A percentile compares a stretch with the other conserved stretches of the same genome.
Conservation (phyloP, 2,888 invertebrate species). For the Lithophane leautieri region DNA sequence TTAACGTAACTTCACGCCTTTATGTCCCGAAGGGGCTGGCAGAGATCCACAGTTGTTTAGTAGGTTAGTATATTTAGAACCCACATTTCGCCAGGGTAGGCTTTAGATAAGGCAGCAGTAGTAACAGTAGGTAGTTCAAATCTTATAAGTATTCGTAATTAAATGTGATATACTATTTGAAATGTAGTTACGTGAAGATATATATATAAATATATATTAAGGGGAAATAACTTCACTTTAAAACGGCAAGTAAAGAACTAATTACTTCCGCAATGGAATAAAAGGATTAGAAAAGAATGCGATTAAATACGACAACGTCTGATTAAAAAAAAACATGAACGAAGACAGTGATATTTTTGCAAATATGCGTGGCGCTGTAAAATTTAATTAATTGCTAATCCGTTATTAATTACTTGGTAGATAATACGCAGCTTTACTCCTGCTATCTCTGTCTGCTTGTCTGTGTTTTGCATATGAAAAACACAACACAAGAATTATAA, state of each 20-base stretch:
- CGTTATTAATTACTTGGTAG: neutral
- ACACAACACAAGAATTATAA: neutral
- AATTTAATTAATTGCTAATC: neutral
- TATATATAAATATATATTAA: neutral
- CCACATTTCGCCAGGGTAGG: neutral
- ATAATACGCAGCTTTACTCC: neutral
- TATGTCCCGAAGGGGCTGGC: neutral
- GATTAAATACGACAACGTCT: conserved; percentile 8
- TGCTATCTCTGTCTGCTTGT: neutral
- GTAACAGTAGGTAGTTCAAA: neutral
- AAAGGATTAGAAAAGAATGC: conserved; percentile 22
- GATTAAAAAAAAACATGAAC: conserved; percentile 24
- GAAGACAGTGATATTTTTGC: neutral
- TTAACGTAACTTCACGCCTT: neutral
- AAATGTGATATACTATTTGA: neutral
- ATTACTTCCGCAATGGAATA: neutral
- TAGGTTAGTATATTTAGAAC: neutral
- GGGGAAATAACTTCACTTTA: neutral
- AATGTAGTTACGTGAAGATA: neutral
- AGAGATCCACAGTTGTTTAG: neutral
- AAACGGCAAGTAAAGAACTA: neutral
- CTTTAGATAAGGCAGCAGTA: neutral
- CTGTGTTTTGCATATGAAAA: neutral
- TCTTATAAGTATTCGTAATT: neutral
- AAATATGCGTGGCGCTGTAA: neutral